Evolutionary conservation across 2,797 vertebrate species (phyloP), one percentile per base, ranked within the genome.

Genomic region (Centroberyx gerrardi): DNA sequence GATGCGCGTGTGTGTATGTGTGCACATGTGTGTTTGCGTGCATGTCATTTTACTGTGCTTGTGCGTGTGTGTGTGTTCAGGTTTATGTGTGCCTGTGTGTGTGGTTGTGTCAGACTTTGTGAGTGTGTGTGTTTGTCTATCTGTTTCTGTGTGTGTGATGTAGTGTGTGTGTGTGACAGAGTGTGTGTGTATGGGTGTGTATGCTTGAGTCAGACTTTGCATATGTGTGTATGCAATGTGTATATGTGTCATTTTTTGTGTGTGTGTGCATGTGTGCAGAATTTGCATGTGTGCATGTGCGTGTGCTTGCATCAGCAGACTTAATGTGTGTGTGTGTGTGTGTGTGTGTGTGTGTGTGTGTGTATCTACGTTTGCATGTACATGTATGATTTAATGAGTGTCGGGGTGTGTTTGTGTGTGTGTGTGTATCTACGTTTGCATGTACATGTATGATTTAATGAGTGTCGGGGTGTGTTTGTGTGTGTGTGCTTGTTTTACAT

Each of bases 11-110:
- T 54, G n/a, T 72, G 40, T 56, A 59, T 55, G 22, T 63, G 66
- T 29, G 58, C n/a, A n/a, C 42, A 40, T 48, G 59, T 48, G 18
- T 54, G n/a, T 72, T 36, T 56, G 62, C 52, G 22, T 63, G 66
- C 27, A 54, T 48, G 46, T 48, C 33, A 36, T 36, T 36, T 36
- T 36, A 46, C 51, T 58, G 27, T 40, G 29, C 14, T 27, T 53
- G 58, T 28, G 29, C 63, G 28, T 60, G 9, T 67, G 18, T 62
- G 48, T 74, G 28, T 44, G 15, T 51, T 18, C 51, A 52, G 5
- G 5, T 52, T 18, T 53, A 27, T 22, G 62, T 53, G 58, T 28
- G 29, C 63, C 18, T 60, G 9, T 67, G 18, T 62, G 48, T 74
- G 28, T 44, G 49, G 27, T n/a, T 15, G 63, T 53, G 31, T 22